These are phyloP conservation scores for Eulemur mongoz DNA, from an alignment of 2,797 vertebrate genomes.

Conservation along the genomic window DNA sequence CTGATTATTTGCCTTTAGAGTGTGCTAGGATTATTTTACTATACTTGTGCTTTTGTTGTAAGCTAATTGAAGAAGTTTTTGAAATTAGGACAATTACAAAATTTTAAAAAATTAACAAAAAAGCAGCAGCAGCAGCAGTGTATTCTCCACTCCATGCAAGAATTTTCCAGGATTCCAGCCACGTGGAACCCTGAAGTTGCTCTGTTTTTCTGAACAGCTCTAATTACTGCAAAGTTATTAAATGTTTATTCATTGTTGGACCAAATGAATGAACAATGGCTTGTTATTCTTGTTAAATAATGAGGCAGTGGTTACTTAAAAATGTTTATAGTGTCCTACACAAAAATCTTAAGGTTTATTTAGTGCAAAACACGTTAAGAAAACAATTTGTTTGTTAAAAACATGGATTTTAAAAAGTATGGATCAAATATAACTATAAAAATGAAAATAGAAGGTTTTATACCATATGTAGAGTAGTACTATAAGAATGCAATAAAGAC, in stretches of 20 bases:
- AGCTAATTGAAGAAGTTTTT: background rate
- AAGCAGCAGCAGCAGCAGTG: background rate
- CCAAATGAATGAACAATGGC: slow-evolving; percentile 49
- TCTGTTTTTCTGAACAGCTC: slow-evolving; percentile 8
- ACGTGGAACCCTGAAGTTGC: background rate
- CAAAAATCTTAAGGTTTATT: slow-evolving; percentile 29
- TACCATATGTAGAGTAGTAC: background rate
- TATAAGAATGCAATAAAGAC: slow-evolving; percentile 41
- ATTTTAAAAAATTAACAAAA: background rate
- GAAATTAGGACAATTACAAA: background rate
- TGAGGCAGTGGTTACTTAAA: slow-evolving; percentile 13
- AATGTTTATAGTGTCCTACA: background rate
- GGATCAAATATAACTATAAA: slow-evolving; percentile 44
- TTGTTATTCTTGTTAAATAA: slow-evolving; percentile 57
- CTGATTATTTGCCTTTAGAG: background rate
- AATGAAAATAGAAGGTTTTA: slow-evolving; percentile 46
- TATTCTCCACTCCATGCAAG: background rate
- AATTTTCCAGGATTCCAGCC: background rate
- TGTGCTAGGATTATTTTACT: background rate
- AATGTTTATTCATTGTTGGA: slow-evolving; percentile 32
- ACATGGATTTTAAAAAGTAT: background rate
- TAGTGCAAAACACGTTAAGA: slow-evolving; percentile 42
- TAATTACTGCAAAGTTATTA: slow-evolving; percentile 28
- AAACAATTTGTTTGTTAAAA: slow-evolving; percentile 48
- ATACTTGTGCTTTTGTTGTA: background rate